Base-by-base conservation (phyloP, 1,140 invertebrate species). In the Babylonia areolata region DNA sequence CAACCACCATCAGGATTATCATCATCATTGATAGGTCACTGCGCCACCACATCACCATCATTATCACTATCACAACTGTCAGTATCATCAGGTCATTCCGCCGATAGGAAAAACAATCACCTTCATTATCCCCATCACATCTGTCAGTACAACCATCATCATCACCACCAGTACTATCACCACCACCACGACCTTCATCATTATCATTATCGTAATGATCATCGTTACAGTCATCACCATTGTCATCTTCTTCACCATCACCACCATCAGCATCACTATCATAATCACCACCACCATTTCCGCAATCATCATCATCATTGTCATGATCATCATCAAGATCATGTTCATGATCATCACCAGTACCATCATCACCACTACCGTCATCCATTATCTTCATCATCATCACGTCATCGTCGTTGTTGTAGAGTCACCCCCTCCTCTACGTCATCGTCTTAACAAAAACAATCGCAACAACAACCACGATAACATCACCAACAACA, bases 291-390 rank as follows among this genome's bases (percentile, higher is more conserved):
- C 23, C 6, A 23, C n/a, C n/a, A n/a, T n/a, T n/a, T n/a, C n/a
- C n/a, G n/a, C n/a, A n/a, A n/a, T 64, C 23, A 23, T 64, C n/a
- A 20, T 73, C n/a, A 75, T 85, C 54, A 75, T 42, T 73, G 86
- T 89, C 6, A 86, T 86, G 35, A 84, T 91, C 42, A 86, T 84
- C 42, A 86, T 91, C 73, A 81, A 89, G 73, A 85, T 64, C n/a
- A n/a, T n/a, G n/a, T 46, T 46, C 5, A 46, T 46, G 42, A 15
- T 46, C n/a, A n/a, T n/a, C n/a, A n/a, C n/a, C n/a, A n/a, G n/a
- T n/a, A n/a, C n/a, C n/a, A n/a, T n/a, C n/a, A n/a, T n/a, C n/a
- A n/a, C n/a, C n/a, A n/a, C n/a, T n/a, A n/a, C n/a, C n/a, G n/a
- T n/a, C n/a, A n/a, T n/a, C n/a, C n/a, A n/a, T n/a, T n/a, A n/a